Evolutionary conservation across 2,113 vertebrate genomes (phyloP).

Genomic region (Clupea harengus): DNA sequence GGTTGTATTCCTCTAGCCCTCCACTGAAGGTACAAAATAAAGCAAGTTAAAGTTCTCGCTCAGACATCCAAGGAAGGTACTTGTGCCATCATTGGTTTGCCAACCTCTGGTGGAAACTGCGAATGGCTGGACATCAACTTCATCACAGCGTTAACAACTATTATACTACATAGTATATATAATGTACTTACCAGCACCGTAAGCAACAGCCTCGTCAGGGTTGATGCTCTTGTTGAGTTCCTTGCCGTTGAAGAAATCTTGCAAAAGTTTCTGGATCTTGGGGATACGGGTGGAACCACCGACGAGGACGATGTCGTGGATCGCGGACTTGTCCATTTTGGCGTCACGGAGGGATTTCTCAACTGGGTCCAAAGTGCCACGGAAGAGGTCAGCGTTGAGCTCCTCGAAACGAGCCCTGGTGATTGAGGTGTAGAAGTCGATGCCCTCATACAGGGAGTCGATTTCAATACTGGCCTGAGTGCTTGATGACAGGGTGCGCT

Average conservation of each 20-base stretch:
- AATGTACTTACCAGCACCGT: constrained; percentile 67
- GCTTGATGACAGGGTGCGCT: constrained; percentile 79
- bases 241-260: constrained; percentile 74
- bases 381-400: constrained; percentile 82
- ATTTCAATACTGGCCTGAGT: constrained; percentile 78
- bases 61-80: constrained; percentile 62
- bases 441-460: constrained; percentile 89
- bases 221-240: constrained; percentile 72
- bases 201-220: constrained; percentile 74
- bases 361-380: constrained; percentile 73
- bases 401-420: constrained; percentile 95
- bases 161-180: not conserved
- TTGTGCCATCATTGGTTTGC: constrained; percentile 46
- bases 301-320: constrained; percentile 68
- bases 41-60: constrained; percentile 33
- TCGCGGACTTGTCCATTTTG: constrained; percentile 71
- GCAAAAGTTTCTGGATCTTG: constrained; percentile 75
- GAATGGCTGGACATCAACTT: constrained; percentile 71
- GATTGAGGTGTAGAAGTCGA: constrained; percentile 96
- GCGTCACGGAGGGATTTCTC: constrained; percentile 74
- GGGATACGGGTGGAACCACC: constrained; percentile 74
- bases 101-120: constrained; percentile 66
- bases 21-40: not conserved
- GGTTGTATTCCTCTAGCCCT: not conserved
- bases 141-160: constrained; percentile 27